Base-by-base conservation (phyloP, 2,797 vertebrate species). In the Lepus oiostolus region DNA sequence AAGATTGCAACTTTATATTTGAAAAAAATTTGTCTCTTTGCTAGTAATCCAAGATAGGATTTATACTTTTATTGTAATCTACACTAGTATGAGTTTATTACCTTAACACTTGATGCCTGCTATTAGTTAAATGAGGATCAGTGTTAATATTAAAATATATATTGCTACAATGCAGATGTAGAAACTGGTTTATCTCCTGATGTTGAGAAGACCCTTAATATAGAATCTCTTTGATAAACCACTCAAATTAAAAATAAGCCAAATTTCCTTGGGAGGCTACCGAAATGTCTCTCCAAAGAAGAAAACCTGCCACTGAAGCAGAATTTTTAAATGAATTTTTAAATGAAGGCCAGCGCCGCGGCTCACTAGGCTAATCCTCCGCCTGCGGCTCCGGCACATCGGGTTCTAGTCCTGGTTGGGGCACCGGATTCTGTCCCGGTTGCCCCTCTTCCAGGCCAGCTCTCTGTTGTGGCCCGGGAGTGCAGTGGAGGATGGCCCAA, bases 221-320 rank as follows among this genome's bases (percentile, higher is more conserved):
- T 80, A 58, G 87, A 80, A 90, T 76, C 4, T 26, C 24, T 35
- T 94, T 68, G 35, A 70, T 65, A 79, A 79, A 88, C 42, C 2
- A 89, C 60, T 52, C 71, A 83, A 58, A 79, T 38, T 74, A 11
- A 96, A 96, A 91, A 38, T 79, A 91, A 88, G n/a, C 42, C 65
- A 83, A 8, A 52, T 84, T 87, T 47, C 38, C 62, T 71, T 60
- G 30, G 14, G 26, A 92, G 70, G 17, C 13, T 83, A 91, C n/a
- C 54, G 38, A 91, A 74, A 67, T 72, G 1, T 58, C n/a, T 76
- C 47, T 81, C 12, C 42, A n/a, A 47, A 71, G 12, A 72, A 81
- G n/a, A 85, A 88, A 68, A 71, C 30, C 24, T 47, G 42, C 62
- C 71, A 60, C 4, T 67, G 22, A 91, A 88, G 67, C 5, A 79